Base-by-base conservation (phyloP, 2,113 vertebrate genomes). In the Rousettus leschenaultii region DNA sequence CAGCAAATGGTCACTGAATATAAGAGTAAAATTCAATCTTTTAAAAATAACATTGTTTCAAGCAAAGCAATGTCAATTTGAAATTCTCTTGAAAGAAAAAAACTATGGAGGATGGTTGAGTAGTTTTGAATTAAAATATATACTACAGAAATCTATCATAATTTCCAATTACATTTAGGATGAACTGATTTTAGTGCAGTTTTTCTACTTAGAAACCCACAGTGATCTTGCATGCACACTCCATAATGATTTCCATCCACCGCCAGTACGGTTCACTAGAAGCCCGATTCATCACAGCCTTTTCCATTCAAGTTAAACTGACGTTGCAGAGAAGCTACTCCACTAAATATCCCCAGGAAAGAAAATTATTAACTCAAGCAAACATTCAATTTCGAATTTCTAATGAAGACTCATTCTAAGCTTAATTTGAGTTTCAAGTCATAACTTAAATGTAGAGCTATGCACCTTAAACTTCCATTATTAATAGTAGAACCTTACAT, bases 81-180 rank as follows among this genome's bases (percentile, higher is more conserved):
- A 78, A 85, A 95, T 86, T 70, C 65, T 73, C 61, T 66, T 91
- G 35, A 33, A 63, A 82, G 45, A n/a, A n/a, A 93, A 89, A 59
- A 68, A 79, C 8, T 33, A 30, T 26, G 71, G 30, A 92, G 55
- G 59, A 59, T 65, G 24, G 59, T 14, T 38, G 6, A 57, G 1
- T 92, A 51, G 74, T 59, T 85, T 19, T 80, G 22, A 88, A 51
- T 73, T 68, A 75, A 85, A 70, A 70, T 57, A 33, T 2, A 18
- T 40, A 57, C 45, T 63, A 86, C 6, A 94, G 26, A 61, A 65
- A 63, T 75, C 40, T 66, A 45, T 15, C 8, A 35, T 15, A 16
- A 35, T 77, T 43, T 66, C 53, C 38, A 65, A 59, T n/a, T 59
- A 35, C 15, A 18, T 68, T 38, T 33, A 65, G 35, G 12, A 59